phyloP scores from a whole-genome alignment of 2,797 vertebrate genomes.

The Danionella dracula region DNA sequence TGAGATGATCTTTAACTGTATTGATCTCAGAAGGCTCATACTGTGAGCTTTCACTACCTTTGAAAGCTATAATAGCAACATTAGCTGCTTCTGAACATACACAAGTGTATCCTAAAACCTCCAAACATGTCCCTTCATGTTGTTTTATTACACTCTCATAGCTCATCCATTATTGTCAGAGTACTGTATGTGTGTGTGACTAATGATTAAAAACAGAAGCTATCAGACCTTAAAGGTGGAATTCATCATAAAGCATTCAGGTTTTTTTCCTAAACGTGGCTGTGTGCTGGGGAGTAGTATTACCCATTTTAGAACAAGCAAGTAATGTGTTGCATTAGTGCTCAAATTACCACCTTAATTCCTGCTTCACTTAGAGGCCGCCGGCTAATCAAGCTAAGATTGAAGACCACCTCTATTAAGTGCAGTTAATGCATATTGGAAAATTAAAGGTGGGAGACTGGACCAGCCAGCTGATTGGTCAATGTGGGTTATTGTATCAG shows the following conservation, averaged over 20 bases:
- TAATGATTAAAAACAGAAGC: slow-evolving; percentile 22
- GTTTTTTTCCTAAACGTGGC: not conserved
- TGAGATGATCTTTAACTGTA: slow-evolving; percentile 29
- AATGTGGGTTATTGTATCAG: slow-evolving; percentile 24
- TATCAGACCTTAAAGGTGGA: slow-evolving; percentile 6
- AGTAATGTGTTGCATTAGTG: slow-evolving; percentile 33
- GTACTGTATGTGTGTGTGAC: slow-evolving; percentile 1
- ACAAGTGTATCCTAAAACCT: slow-evolving; percentile 19
- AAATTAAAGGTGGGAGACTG: slow-evolving; percentile 19
- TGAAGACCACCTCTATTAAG: slow-evolving; percentile 30
- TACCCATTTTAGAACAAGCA: slow-evolving; percentile 6
- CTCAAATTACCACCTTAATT: slow-evolving; percentile 33
- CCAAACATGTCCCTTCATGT: slow-evolving; percentile 20
- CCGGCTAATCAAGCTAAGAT: slow-evolving; percentile 32
- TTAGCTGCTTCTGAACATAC: slow-evolving; percentile 23
- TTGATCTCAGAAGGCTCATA: slow-evolving; percentile 30
- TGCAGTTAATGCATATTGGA: slow-evolving; percentile 35
- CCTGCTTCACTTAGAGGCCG: slow-evolving; percentile 14
- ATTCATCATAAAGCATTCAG: slow-evolving; percentile 19
- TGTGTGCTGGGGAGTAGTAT: not conserved
- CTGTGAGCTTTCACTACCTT: not conserved
- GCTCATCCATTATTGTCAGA: not conserved
- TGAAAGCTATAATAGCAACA: slow-evolving; percentile 30
- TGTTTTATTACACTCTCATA: slow-evolving; percentile 24
- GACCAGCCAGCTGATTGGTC: slow-evolving; percentile 17